Evolutionary conservation across 2,888 invertebrate species (phyloP).

Genomic region (Cerastis rubricosa): DNA sequence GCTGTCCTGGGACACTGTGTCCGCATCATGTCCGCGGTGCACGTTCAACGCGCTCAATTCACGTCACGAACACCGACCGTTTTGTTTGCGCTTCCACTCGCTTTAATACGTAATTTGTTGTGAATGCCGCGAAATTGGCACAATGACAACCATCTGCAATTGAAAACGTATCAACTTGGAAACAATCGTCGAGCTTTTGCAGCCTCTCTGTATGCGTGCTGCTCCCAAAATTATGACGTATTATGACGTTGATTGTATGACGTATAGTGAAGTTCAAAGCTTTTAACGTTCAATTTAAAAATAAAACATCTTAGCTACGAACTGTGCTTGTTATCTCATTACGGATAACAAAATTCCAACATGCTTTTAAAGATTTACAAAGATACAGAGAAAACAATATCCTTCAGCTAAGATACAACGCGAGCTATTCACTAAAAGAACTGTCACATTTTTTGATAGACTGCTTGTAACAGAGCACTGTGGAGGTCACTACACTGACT

Average conservation of each 20-base stretch:
- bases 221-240: neutral
- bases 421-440: slow-evolving; percentile 70
- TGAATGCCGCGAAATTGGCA: slow-evolving; percentile 89
- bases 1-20: slow-evolving; percentile 53
- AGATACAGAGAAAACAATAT: slow-evolving; percentile 47
- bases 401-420: slow-evolving; percentile 37
- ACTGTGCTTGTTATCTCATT: slow-evolving; percentile 10
- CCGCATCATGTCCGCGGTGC: slow-evolving; percentile 64
- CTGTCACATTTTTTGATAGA: slow-evolving; percentile 79
- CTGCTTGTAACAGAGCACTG: slow-evolving; percentile 75
- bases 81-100: slow-evolving; percentile 90
- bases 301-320: neutral
- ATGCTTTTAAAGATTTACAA: slow-evolving; percentile 7
- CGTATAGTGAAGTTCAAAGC: neutral
- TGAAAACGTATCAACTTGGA: slow-evolving; percentile 84
- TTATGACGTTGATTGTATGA: slow-evolving; percentile 4
- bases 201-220: slow-evolving; percentile 29
- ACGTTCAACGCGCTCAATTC: slow-evolving; percentile 82
- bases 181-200: slow-evolving; percentile 72
- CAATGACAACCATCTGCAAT: slow-evolving; percentile 86
- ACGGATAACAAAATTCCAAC: neutral
- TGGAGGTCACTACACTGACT: slow-evolving; percentile 83
- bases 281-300: neutral
- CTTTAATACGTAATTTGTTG: slow-evolving; percentile 90
- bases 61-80: slow-evolving; percentile 89